Conservation (phyloP, 2,888 invertebrate genomes). For the Zaprionus bogoriensis region DNA sequence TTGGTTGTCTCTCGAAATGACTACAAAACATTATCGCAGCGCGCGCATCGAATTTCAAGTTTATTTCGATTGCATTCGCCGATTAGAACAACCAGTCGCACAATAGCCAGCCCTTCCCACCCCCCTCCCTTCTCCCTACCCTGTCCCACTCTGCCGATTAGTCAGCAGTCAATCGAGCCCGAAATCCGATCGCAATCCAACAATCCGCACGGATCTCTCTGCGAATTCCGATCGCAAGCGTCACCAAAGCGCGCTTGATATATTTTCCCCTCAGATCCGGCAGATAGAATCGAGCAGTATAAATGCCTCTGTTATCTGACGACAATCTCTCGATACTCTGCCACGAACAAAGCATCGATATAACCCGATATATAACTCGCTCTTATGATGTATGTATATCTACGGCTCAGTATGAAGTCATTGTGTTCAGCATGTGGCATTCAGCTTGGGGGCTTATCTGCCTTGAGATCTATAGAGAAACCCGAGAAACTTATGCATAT, state of each 20-base stretch:
- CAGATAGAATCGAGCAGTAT: not conserved
- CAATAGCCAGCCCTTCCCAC: conserved; percentile 2
- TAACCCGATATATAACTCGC: too few relatives aligned
- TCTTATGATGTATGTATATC: not conserved
- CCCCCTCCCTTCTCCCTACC: not conserved
- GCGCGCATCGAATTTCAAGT: conserved; percentile 68
- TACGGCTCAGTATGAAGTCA: not conserved
- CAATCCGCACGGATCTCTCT: not conserved
- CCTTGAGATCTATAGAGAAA: too few relatives aligned
- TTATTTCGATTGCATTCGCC: conserved; percentile 53
- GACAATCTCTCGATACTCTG: too few relatives aligned
- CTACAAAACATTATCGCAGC: conserved; percentile 68
- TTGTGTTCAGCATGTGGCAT: not conserved
- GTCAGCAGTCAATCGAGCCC: not conserved
- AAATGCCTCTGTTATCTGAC: not conserved
- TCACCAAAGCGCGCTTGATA: too few relatives aligned
- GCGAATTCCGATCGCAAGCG: conserved; percentile 33
- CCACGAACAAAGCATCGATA: too few relatives aligned
- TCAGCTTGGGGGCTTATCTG: too few relatives aligned
- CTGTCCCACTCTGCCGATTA: not conserved
- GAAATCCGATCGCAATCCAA: conserved; percentile 4
- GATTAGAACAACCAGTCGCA: conserved; percentile 37
- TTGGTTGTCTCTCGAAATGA: conserved; percentile 57
- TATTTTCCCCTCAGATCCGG: not conserved
- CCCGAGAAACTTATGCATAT: not conserved